Evolutionary conservation across 2,113 vertebrate genomes (phyloP).

Genomic region (Vidua macroura): DNA sequence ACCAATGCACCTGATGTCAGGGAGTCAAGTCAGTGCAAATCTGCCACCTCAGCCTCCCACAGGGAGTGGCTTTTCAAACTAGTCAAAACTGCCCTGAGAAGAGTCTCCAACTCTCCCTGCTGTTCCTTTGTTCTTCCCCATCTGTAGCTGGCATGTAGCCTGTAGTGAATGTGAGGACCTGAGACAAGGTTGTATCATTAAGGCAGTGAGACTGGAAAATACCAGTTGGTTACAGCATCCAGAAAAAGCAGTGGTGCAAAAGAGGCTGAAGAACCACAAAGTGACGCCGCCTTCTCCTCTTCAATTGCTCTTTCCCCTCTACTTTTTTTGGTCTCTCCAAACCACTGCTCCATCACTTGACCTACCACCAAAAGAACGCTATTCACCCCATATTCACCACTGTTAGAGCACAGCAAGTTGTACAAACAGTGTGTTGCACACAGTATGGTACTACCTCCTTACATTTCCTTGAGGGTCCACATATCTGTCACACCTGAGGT

Average conservation of each 20-base stretch:
- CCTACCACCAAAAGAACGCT: fast-evolving
- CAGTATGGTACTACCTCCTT: background rate
- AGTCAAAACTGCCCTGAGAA: background rate
- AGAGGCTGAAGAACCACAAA: background rate
- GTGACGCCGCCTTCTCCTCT: background rate
- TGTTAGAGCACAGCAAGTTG: background rate
- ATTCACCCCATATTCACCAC: background rate
- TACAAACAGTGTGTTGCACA: background rate
- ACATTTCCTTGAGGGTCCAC: background rate
- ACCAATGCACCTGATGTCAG: background rate
- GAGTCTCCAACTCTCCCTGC: background rate
- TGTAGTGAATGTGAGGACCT: background rate
- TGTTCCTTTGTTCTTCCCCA: background rate
- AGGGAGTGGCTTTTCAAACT: background rate
- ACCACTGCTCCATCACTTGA: background rate
- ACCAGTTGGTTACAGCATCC: background rate
- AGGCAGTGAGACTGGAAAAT: background rate
- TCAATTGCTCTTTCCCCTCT: background rate
- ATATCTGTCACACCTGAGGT: background rate
- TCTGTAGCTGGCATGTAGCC: background rate
- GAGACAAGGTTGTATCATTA: background rate
- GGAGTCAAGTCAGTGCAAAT: background rate
- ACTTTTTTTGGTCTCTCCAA: background rate
- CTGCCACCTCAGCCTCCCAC: background rate
- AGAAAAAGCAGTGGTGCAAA: background rate